A percentile compares a stretch with the other conserved stretches of the same genome.
Conservation (phyloP, 2,113 vertebrate genomes). For the Crotalus tigris region DNA sequence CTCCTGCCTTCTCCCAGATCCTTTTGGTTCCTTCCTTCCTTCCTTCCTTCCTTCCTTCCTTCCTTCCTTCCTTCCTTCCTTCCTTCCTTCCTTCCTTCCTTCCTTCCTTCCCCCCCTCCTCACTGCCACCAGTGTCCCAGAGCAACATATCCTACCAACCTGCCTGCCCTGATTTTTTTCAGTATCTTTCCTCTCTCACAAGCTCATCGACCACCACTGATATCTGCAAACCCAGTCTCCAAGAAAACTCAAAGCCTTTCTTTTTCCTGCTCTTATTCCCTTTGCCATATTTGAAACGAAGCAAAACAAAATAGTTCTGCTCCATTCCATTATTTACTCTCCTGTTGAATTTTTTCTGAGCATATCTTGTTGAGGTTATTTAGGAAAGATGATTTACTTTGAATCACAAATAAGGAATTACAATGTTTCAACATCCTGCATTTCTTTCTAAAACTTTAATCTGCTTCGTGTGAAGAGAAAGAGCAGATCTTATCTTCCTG, state of each 20-base stretch:
- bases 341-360: neutral
- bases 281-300: neutral
- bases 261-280: neutral
- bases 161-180: neutral
- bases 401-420: conserved; percentile 32
- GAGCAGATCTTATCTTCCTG: conserved; percentile 43
- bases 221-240: neutral
- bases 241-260: neutral
- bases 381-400: conserved; percentile 38
- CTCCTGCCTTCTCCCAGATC: neutral
- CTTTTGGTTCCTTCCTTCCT: neutral
- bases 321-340: conserved; percentile 3
- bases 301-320: neutral
- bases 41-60: too few relatives aligned
- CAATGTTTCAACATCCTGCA: neutral
- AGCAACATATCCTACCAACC: neutral
- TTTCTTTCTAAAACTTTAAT: conserved; percentile 43
- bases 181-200: neutral
- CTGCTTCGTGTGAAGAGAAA: conserved; percentile 48
- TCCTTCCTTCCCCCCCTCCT: neutral
- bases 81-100: too few relatives aligned
- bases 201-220: neutral
- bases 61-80: too few relatives aligned
- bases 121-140: neutral
- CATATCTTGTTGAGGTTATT: neutral